Evolutionary conservation across 2,888 invertebrate genomes (phyloP).

Genomic region (Epistrophe eligans): DNA sequence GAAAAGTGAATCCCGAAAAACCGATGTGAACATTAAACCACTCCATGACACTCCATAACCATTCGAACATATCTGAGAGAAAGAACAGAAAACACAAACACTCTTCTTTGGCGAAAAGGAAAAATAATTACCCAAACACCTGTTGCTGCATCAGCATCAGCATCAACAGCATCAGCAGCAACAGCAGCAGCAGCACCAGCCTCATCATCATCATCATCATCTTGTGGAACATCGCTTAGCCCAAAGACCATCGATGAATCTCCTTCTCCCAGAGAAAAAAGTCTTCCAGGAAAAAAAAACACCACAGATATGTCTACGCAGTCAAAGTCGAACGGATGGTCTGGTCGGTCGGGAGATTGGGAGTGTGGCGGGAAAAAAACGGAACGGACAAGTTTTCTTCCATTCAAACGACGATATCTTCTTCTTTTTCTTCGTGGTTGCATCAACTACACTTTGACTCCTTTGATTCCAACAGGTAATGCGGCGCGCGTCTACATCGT

Average conservation of each 20-base stretch:
- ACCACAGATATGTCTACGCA: slow-evolving; percentile 28
- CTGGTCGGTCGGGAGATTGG: background rate
- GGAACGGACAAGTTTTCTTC: slow-evolving; percentile 38
- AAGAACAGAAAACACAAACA: slow-evolving; percentile 10
- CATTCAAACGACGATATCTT: slow-evolving; percentile 36
- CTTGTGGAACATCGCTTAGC: slow-evolving; percentile 62
- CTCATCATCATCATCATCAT: slow-evolving; percentile 60
- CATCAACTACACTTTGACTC: background rate
- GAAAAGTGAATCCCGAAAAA: slow-evolving; percentile 68
- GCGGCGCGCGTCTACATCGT: slow-evolving; percentile 43
- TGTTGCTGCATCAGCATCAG: slow-evolving; percentile 67
- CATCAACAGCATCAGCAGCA: slow-evolving; percentile 50
- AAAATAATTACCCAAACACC: slow-evolving; percentile 75
- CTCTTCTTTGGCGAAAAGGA: slow-evolving; percentile 60
- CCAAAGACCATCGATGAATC: slow-evolving; percentile 55
- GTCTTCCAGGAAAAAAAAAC: background rate
- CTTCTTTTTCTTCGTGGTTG: slow-evolving; percentile 6
- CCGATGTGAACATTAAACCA: slow-evolving; percentile 25
- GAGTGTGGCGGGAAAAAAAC: background rate
- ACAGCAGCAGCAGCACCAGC: slow-evolving; percentile 50
- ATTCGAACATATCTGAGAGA: slow-evolving; percentile 12
- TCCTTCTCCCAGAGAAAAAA: slow-evolving; percentile 3
- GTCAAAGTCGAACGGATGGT: background rate
- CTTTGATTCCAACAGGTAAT: slow-evolving; percentile 38
- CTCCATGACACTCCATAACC: slow-evolving; percentile 48